Base-by-base conservation (phyloP, 2,113 vertebrate species). In the Sialia sialis region DNA sequence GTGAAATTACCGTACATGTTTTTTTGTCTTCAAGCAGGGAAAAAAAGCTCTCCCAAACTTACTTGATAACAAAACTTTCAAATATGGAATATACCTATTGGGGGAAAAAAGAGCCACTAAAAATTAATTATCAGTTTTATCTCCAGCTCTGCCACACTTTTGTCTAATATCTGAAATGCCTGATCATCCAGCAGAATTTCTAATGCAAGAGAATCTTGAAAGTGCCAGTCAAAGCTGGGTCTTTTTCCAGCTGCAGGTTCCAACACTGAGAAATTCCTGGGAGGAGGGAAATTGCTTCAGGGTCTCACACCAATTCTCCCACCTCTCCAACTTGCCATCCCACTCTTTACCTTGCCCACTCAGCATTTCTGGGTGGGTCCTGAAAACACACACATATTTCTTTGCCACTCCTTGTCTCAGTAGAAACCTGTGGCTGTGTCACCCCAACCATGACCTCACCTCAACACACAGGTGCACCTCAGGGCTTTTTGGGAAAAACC, bases 331-430 rank as follows among this genome's bases (percentile, higher is more conserved):
- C 80, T 38, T 87, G 32, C 62, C 44, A 60, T 39, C 85, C 38
- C 4, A 1, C 80, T 34, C 58, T 66, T 76, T 73, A 79, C 82
- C 34, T 92, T 88, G 63, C 23, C 70, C 73, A 66, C 59, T 92
- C 55, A 84, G 64, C 59, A 84, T 77, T 95, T 90, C 63, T 93
- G 72, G 63, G 85, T 69, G 79, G 55, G 85, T 87, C 85, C 72
- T 58, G 48, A 87, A 94, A 93, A 56, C n/a, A 60, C 4, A 55
- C 48, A 78, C 56, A 75, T 68, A 73, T 5, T 80, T 90, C 67
- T 95, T 46, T 46, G 88, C 85, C 82, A 59, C 94, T 95, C 83
- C 90, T 83, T 82, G 64, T 88, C 88, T 77, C 79, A 69, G 92
- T 51, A 83, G 88, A 90, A 89, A 94, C 73, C 84, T 1, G 1